Percentiles rank a stretch among this genome's conserved stretches.
These are phyloP conservation scores for Pontoporia blainvillei DNA, from an alignment of 2,113 vertebrate genomes.

Conservation along the genomic window DNA sequence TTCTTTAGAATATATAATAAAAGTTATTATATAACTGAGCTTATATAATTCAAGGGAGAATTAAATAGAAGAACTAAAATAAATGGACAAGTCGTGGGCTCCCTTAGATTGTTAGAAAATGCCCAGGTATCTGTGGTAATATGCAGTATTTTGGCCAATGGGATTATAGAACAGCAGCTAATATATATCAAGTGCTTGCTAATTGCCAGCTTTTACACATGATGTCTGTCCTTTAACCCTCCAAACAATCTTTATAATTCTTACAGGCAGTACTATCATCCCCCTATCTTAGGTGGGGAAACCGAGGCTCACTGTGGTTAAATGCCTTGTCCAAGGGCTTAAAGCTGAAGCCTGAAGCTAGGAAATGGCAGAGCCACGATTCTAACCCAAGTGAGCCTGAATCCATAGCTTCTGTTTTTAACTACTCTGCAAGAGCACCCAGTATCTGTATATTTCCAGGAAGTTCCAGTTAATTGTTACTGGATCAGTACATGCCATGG, in stretches of 20 bases:
- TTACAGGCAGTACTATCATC: neutral
- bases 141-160: neutral
- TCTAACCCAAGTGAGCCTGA: neutral
- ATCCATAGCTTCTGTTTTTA: neutral
- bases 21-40: neutral
- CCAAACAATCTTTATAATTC: neutral
- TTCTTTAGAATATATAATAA: neutral
- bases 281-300: neutral
- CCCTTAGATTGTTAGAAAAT: neutral
- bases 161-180: neutral
- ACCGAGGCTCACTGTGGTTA: neutral
- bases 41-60: neutral
- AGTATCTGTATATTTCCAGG: neutral
- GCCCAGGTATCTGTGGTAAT: neutral
- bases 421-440: neutral
- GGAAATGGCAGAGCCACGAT: neutral
- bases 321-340: neutral
- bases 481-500: neutral
- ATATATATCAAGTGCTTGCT: neutral
- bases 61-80: neutral
- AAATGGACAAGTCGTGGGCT: neutral
- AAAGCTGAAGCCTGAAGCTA: neutral
- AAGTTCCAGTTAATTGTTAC: neutral
- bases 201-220: neutral
- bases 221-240: neutral